These are phyloP conservation scores for Zelleria hepariella DNA, from an alignment of 2,888 invertebrate species.

Conservation along the genomic window DNA sequence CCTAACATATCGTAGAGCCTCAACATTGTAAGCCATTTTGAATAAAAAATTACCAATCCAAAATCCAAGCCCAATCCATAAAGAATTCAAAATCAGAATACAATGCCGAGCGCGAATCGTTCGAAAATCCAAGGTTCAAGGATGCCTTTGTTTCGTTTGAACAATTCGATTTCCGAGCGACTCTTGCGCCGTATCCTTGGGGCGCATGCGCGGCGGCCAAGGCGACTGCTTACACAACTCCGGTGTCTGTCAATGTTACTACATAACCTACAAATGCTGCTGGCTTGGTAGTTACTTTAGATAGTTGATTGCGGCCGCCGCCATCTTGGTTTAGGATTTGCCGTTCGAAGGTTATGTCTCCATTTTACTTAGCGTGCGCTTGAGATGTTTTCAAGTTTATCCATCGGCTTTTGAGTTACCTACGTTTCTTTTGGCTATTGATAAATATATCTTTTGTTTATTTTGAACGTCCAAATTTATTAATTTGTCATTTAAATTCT, in stretches of 20 bases:
- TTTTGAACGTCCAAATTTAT: too few relatives aligned
- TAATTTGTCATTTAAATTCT: too few relatives aligned
- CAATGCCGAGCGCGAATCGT: background rate
- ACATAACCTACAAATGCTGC: slow-evolving; percentile 42
- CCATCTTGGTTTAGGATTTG: slow-evolving; percentile 20
- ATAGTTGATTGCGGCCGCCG: slow-evolving; percentile 8
- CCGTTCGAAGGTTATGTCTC: slow-evolving; percentile 4
- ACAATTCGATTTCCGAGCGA: background rate
- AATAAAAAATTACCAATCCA: background rate
- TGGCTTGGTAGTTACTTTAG: slow-evolving; percentile 8
- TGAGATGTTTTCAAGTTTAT: background rate
- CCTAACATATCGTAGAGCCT: background rate
- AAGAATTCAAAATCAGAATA: slow-evolving; percentile 4
- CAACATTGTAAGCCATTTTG: background rate
- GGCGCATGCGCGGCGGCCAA: slow-evolving; percentile 37
- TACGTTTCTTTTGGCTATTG: too few relatives aligned
- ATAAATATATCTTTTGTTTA: too few relatives aligned
- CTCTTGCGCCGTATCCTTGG: slow-evolving; percentile 40
- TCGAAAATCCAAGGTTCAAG: background rate
- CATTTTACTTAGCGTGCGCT: background rate
- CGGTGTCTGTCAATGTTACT: slow-evolving; percentile 60
- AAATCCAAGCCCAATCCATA: background rate
- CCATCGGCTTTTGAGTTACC: background rate
- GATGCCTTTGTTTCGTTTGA: background rate
- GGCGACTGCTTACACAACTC: slow-evolving; percentile 46